A percentile compares a stretch with the other conserved stretches of the same genome.
Conservation (phyloP, 37 sponge, comb jelly and placozoan genomes). For the Hormiphora californensis region DNA sequence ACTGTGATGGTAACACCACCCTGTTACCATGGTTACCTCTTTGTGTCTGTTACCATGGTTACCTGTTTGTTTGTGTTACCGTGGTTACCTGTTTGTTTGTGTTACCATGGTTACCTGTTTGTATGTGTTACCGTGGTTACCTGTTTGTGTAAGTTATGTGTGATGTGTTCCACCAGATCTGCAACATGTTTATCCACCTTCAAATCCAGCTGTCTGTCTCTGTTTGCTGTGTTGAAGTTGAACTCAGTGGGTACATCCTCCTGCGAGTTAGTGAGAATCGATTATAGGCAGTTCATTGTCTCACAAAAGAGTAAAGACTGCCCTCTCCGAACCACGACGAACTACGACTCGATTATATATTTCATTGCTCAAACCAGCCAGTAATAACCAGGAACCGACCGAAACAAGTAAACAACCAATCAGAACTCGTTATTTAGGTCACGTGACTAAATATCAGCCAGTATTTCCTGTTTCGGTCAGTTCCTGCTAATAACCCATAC, state of each 20-base stretch:
- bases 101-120: no score
- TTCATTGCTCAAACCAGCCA: neutral
- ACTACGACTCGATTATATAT: no score
- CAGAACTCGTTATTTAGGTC: no score
- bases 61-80: no score
- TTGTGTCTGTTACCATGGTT: no score
- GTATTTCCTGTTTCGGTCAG: no score
- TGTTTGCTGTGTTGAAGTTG: conserved; percentile 47
- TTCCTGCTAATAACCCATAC: neutral
- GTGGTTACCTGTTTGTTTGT: no score
- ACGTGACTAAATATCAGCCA: no score
- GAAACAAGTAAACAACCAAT: no score
- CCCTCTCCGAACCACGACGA: conserved; percentile 9
- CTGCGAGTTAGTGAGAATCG: no score
- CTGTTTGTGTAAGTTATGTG: conserved; percentile 48
- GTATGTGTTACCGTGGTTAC: neutral
- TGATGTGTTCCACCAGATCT: conserved; percentile 33
- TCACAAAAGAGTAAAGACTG: conserved; percentile 24
- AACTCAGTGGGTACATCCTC: conserved; percentile 27
- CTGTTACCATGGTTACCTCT: neutral
- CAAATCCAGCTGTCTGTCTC: conserved; percentile 47
- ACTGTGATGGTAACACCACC: conserved; percentile 1
- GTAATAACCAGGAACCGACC: no score
- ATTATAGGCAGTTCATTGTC: conserved; percentile 35
- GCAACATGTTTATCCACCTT: conserved; percentile 50